A percentile compares a stretch with the other conserved stretches of the same genome.
These are phyloP conservation scores for Drosophila teissieri DNA, from an alignment of 1,140 invertebrate species.

Conservation along the genomic window DNA sequence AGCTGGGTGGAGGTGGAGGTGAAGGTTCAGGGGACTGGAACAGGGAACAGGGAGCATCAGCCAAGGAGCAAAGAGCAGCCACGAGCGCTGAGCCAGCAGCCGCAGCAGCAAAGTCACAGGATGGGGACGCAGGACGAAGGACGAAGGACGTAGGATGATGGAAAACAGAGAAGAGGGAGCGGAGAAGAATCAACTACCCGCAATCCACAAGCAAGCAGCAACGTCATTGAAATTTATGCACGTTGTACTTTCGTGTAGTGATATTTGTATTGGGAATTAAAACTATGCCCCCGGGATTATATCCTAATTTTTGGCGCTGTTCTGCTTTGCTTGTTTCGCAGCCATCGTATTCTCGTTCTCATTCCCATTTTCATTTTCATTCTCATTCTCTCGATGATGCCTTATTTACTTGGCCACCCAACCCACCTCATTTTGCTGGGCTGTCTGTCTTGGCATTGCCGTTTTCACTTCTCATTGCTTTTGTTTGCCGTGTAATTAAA, in stretches of 20 bases:
- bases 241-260: slow-evolving; percentile 82
- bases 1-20: background rate
- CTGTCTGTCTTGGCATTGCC: slow-evolving; percentile 43
- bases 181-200: slow-evolving; percentile 23
- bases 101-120: background rate
- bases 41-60: slow-evolving; percentile 10
- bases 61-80: slow-evolving; percentile 36
- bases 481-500: slow-evolving; percentile 81
- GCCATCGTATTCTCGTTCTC: background rate
- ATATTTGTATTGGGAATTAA: slow-evolving; percentile 84
- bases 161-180: background rate
- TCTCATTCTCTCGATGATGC: slow-evolving; percentile 17
- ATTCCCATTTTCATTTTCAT: background rate
- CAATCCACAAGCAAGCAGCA: slow-evolving; percentile 47
- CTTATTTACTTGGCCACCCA: background rate
- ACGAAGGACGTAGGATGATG: background rate
- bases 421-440: slow-evolving; percentile 9
- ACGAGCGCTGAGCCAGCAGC: slow-evolving; percentile 60
- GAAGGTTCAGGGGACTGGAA: slow-evolving; percentile 3
- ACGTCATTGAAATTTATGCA: slow-evolving; percentile 83
- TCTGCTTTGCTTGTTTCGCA: slow-evolving; percentile 31
- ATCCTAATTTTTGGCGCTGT: slow-evolving; percentile 74
- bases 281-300: slow-evolving; percentile 81
- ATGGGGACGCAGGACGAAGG: slow-evolving; percentile 1
- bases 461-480: slow-evolving; percentile 80